Percentiles rank a stretch among this genome's conserved stretches.
phyloP scores from a whole-genome alignment of 1,140 invertebrate species.

The Ridgeia piscesae region DNA sequence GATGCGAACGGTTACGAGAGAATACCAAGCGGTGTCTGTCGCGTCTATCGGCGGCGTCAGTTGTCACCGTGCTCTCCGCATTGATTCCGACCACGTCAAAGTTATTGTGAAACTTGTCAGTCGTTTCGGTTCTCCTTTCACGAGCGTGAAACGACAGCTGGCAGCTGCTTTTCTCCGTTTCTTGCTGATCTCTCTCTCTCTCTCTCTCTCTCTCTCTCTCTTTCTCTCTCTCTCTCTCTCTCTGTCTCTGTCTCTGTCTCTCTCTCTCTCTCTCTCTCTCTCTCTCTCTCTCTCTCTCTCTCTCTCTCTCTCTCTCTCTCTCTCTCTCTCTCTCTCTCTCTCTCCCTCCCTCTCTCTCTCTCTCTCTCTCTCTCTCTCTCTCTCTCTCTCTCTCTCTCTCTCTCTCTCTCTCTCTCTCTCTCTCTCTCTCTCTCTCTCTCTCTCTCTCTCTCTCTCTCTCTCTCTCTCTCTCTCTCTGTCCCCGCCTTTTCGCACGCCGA shows the following conservation, averaged over 20 bases:
- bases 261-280: background rate
- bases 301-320: background rate
- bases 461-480: background rate
- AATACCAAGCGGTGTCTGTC: background rate
- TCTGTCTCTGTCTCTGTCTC: background rate
- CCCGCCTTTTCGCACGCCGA: background rate
- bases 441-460: background rate
- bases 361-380: background rate
- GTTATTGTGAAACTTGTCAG: background rate
- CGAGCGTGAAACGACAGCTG: background rate
- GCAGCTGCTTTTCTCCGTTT: background rate
- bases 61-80: background rate
- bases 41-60: background rate
- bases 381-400: background rate
- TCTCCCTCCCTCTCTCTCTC: background rate
- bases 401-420: background rate
- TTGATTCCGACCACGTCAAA: slow-evolving; percentile 4
- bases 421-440: background rate
- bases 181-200: background rate
- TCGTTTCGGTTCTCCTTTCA: background rate
- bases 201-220: background rate
- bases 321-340: background rate
- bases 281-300: background rate
- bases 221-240: background rate
- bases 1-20: background rate